Percentiles rank a stretch among this genome's conserved stretches.
phyloP scores from a whole-genome alignment of 2,113 vertebrate genomes.

The Puffinus mauretanicus region DNA sequence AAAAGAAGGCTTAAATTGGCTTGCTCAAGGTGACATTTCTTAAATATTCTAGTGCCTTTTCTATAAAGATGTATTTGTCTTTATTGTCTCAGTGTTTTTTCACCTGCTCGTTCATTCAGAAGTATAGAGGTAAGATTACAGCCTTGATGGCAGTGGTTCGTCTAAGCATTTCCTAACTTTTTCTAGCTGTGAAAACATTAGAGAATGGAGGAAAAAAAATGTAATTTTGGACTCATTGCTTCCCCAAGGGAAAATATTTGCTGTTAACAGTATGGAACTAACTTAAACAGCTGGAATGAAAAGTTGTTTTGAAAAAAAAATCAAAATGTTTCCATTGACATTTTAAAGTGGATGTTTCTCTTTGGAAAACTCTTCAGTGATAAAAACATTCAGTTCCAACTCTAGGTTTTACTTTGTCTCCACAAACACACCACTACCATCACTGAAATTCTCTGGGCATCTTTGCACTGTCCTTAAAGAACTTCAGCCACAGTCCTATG shows the following conservation, averaged over 20 bases:
- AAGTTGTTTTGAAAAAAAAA: neutral
- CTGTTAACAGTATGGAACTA: neutral
- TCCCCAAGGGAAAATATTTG: neutral
- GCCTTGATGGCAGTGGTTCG: neutral
- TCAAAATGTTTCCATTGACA: neutral
- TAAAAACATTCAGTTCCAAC: neutral
- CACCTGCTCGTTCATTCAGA: neutral
- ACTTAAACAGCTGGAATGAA: neutral
- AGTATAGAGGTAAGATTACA: neutral
- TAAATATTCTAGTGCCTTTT: neutral
- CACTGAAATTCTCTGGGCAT: neutral
- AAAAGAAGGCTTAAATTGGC: neutral
- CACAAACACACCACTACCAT: neutral
- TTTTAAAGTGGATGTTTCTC: neutral
- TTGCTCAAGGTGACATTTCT: neutral
- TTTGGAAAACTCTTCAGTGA: neutral
- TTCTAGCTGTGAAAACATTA: neutral
- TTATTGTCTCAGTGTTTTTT: neutral
- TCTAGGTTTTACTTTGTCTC: neutral
- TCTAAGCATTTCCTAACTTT: neutral
- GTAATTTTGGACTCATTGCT: neutral
- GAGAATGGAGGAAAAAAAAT: neutral
- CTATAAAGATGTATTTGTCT: neutral
- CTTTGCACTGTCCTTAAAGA: rapidly evolving
- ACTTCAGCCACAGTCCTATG: neutral